phyloP scores from a whole-genome alignment of 2,888 invertebrate species.

The Carcina quercana region DNA sequence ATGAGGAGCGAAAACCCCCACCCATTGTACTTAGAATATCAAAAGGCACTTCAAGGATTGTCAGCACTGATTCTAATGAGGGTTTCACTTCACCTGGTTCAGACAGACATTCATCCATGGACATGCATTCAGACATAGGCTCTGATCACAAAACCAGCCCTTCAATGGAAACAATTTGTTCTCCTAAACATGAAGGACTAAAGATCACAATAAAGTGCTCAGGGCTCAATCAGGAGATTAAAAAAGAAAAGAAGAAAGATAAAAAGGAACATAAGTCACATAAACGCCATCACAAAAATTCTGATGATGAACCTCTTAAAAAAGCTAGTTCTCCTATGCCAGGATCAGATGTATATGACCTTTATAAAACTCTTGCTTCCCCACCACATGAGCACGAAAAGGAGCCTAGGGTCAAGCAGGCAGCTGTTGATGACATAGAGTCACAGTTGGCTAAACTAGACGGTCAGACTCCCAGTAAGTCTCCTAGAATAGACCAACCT shows the following conservation, averaged over 20 bases:
- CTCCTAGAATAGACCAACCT: slow-evolving; percentile 42
- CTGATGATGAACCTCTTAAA: slow-evolving; percentile 50
- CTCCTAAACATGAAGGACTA: slow-evolving; percentile 67
- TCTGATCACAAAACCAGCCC: slow-evolving; percentile 60
- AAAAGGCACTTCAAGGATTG: slow-evolving; percentile 80
- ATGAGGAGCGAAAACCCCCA: slow-evolving; percentile 76
- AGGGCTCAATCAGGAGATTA: slow-evolving; percentile 48
- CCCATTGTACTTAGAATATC: slow-evolving; percentile 93
- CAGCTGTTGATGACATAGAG: slow-evolving; percentile 50
- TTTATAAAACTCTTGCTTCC: slow-evolving; percentile 69
- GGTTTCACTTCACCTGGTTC: slow-evolving; percentile 72
- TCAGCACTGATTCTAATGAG: slow-evolving; percentile 79
- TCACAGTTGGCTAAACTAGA: slow-evolving; percentile 51
- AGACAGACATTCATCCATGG: slow-evolving; percentile 66
- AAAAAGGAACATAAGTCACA: slow-evolving; percentile 73
- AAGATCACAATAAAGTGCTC: slow-evolving; percentile 70
- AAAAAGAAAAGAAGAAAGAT: slow-evolving; percentile 63
- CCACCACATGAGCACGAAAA: slow-evolving; percentile 46
- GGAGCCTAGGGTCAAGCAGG: slow-evolving; percentile 32
- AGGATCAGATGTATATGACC: slow-evolving; percentile 64
- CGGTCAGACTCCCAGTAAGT: slow-evolving; percentile 32
- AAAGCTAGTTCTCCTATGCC: slow-evolving; percentile 66
- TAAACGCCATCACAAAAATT: slow-evolving; percentile 60
- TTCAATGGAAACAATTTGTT: slow-evolving; percentile 59
- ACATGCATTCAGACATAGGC: slow-evolving; percentile 57